A percentile compares a stretch with the other conserved stretches of the same genome.
These are phyloP conservation scores for Anser cygnoides DNA, from an alignment of 2,113 vertebrate species.

Conservation along the genomic window DNA sequence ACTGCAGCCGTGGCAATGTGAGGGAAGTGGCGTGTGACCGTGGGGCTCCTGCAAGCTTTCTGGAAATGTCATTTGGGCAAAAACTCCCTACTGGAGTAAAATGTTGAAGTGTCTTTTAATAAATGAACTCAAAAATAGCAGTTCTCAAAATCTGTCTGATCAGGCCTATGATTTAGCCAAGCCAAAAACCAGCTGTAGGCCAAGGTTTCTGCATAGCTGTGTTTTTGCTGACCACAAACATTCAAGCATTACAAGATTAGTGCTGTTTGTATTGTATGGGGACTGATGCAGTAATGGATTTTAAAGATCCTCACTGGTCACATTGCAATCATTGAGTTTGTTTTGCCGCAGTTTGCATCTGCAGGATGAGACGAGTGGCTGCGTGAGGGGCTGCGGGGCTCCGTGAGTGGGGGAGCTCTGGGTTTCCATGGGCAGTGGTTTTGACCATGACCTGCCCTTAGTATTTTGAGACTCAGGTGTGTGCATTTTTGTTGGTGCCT, in stretches of 20 bases:
- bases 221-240: background rate
- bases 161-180: background rate
- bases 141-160: background rate
- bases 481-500: background rate
- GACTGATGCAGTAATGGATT: background rate
- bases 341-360: background rate
- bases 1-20: background rate
- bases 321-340: background rate
- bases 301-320: background rate
- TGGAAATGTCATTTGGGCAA: background rate
- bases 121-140: background rate
- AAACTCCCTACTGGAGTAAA: background rate
- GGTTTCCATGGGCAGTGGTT: background rate
- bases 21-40: background rate
- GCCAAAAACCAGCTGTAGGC: background rate
- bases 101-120: background rate
- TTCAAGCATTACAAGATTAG: background rate
- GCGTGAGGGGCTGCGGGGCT: rapidly evolving
- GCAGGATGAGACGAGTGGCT: background rate
- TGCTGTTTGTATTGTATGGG: background rate
- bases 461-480: background rate
- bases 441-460: background rate
- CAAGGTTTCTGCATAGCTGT: background rate
- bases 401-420: background rate
- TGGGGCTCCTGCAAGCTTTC: background rate